A percentile compares a stretch with the other conserved stretches of the same genome.
These are phyloP conservation scores for Harpagifer antarcticus DNA, from an alignment of 2,797 vertebrate species.

Conservation along the genomic window DNA sequence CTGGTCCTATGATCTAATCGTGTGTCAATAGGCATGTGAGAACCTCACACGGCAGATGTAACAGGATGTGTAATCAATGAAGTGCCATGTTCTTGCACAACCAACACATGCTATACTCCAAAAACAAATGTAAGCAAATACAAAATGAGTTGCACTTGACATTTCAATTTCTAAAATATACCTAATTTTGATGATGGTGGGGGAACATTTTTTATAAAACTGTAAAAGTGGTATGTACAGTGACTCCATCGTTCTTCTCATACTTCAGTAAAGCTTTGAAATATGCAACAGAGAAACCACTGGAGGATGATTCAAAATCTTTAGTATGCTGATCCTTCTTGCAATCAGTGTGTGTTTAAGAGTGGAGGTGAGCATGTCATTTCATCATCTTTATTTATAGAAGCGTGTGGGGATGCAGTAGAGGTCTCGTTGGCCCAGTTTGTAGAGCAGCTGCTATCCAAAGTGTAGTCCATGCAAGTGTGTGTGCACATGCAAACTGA, in stretches of 20 bases:
- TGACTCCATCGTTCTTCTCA: constrained; percentile 11
- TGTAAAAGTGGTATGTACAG: constrained; percentile 16
- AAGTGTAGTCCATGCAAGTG: constrained; percentile 43
- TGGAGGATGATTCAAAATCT: constrained; percentile 65
- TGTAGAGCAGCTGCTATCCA: constrained; percentile 79
- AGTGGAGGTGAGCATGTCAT: constrained; percentile 80
- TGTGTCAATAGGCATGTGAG: neutral
- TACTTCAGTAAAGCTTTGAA: constrained; percentile 24
- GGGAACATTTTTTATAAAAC: neutral
- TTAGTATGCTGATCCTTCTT: constrained; percentile 46
- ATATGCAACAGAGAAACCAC: constrained; percentile 28
- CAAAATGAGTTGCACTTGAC: neutral
- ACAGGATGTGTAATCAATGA: neutral
- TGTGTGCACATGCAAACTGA: constrained; percentile 45
- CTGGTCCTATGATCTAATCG: neutral
- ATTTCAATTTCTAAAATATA: neutral
- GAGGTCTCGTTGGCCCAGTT: constrained; percentile 81
- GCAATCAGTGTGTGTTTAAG: constrained; percentile 64
- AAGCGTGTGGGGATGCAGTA: constrained; percentile 73
- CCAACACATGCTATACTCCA: neutral
- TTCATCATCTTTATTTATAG: constrained; percentile 86
- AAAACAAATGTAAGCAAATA: neutral
- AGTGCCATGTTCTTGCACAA: neutral
- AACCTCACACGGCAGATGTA: neutral
- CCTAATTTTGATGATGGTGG: neutral